Base-by-base conservation (phyloP, 1,140 invertebrate species). In the Zaprionus capensis region DNA sequence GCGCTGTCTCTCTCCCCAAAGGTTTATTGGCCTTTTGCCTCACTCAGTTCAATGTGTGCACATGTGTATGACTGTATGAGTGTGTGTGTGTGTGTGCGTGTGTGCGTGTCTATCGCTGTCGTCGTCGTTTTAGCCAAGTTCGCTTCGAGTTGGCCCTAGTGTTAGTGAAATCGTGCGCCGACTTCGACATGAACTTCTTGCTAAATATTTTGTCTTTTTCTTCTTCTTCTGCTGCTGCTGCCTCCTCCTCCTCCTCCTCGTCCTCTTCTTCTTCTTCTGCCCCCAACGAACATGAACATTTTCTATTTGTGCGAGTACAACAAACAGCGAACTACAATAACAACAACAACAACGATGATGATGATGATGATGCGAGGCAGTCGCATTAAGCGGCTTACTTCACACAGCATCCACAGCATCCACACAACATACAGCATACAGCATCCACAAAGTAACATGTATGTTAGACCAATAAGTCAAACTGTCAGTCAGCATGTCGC, bases 1-100 rank as follows among this genome's bases (percentile, higher is more conserved):
- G 71, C 64, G 57, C 62, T 72, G 81, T 82, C 74, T 75, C 62
- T 61, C n/a, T 76, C 63, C 59, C 11, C 69, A 81, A 88, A 84
- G 84, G 84, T 90, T 88, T 88, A 90, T 88, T 88, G 84, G 84
- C 84, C 84, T 88, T 90, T 84, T 88, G 85, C 55, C 85, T 81
- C 76, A 87, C 80, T 34, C 79, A 59, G 44, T 38, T 57, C 36
- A 7, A 49, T 5, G 26, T 28, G 36, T 82, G 44, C 28, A 20
- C 46, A 38, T 9, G 61, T 3, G 20, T 31, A 20, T 81, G 28
- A 31, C 1, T 31, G 53, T 51, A 4, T 24, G 24, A 24, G 17
- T 62, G 20, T 55, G 9, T 44, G 41, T 6, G 36, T 5, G 26
- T 24, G 22, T 81, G 56, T 62, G 51, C 55, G 36, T 68, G 38